Evolutionary conservation across 2,888 invertebrate species (phyloP).

Genomic region (Pyrochroa serraticornis): DNA sequence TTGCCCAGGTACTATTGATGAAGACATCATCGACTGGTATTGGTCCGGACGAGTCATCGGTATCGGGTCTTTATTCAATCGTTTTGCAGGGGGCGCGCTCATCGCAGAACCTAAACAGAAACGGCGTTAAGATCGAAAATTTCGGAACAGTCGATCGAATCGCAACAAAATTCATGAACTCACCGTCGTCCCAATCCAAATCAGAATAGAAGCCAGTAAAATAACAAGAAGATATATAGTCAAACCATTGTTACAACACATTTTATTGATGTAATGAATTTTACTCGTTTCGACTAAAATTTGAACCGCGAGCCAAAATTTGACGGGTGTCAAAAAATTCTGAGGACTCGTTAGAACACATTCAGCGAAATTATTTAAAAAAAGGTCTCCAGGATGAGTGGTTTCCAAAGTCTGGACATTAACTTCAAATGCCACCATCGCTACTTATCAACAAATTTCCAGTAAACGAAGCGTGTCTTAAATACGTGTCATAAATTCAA

Average conservation of each 20-base stretch:
- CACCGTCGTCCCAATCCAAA: constrained; percentile 70
- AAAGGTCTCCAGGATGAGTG: no score
- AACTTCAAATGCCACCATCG: no score
- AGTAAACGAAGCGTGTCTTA: no score
- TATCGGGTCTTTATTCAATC: constrained; percentile 79
- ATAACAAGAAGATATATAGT: constrained; percentile 45
- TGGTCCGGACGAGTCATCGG: constrained; percentile 72
- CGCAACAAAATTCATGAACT: constrained; percentile 45
- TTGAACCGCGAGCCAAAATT: no score
- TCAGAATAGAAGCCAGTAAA: constrained; percentile 67
- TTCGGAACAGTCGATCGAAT: background rate
- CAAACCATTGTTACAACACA: no score
- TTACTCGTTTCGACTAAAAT: no score
- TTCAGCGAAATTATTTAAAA: no score
- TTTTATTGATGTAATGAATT: no score
- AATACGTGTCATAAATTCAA: no score
- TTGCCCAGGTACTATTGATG: constrained; percentile 70
- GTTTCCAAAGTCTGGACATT: background rate
- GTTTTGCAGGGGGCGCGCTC: constrained; percentile 73
- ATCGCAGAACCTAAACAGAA: constrained; percentile 49
- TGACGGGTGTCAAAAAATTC: no score
- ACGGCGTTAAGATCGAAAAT: background rate
- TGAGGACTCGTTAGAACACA: no score
- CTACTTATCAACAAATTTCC: no score
- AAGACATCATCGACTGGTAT: constrained; percentile 74